These are phyloP conservation scores for Vultur gryphus DNA, from an alignment of 2,797 vertebrate species.

Conservation along the genomic window DNA sequence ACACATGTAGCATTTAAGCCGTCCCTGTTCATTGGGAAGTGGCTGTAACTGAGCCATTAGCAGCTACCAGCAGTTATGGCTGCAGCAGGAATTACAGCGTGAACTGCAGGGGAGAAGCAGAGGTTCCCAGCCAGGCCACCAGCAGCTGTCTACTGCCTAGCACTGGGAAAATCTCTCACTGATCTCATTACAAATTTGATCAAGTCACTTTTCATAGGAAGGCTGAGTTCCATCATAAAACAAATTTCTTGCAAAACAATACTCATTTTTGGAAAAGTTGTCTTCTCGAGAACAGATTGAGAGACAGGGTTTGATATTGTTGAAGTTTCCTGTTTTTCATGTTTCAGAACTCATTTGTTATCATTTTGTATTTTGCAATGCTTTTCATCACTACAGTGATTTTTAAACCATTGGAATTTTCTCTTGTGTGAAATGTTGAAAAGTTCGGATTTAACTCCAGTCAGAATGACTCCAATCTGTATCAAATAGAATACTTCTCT, in stretches of 20 bases:
- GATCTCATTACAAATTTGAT: not conserved
- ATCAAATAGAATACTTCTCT: not conserved
- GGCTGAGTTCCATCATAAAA: not conserved
- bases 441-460: not conserved
- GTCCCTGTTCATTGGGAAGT: not conserved
- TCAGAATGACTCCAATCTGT: not conserved
- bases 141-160: not conserved
- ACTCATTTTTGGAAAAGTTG: not conserved
- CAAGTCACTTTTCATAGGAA: not conserved
- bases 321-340: not conserved
- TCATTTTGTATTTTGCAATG: not conserved
- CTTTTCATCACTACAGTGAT: not conserved
- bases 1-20: not conserved
- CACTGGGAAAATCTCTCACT: not conserved
- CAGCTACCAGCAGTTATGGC: not conserved
- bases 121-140: not conserved
- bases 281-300: not conserved
- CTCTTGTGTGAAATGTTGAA: not conserved
- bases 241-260: not conserved
- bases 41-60: not conserved
- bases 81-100: not conserved
- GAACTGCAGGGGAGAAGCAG: rapidly evolving
- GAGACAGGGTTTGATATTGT: not conserved
- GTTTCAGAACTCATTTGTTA: not conserved
- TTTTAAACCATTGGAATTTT: not conserved